Evolutionary conservation across 1,140 invertebrate species (phyloP).

Genomic region (Cotesia glomerata): DNA sequence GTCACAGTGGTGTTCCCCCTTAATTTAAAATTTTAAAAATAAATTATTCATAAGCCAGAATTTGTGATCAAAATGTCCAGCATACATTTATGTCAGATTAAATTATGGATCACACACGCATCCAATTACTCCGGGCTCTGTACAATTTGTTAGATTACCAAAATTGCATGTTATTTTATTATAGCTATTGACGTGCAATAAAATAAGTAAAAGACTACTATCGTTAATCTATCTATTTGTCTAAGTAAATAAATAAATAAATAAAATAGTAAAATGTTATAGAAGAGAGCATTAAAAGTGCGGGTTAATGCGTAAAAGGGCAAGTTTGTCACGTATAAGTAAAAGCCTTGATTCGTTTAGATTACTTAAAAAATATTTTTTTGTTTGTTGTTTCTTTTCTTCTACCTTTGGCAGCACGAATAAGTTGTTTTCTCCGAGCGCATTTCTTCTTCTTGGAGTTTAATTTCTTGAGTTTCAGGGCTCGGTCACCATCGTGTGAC

Average conservation of each 20-base stretch:
- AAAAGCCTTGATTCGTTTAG: no score
- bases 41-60: neutral
- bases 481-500: slow-evolving; percentile 37
- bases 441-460: slow-evolving; percentile 43
- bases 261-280: neutral
- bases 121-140: slow-evolving; percentile 6
- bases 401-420: slow-evolving; percentile 47
- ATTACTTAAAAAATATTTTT: no score
- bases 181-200: neutral
- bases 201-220: neutral
- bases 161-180: neutral
- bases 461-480: slow-evolving; percentile 35
- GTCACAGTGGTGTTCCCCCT: no score
- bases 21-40: neutral
- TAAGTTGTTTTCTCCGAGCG: slow-evolving; percentile 40
- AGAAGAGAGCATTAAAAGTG: no score
- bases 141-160: slow-evolving; percentile 7
- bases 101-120: neutral
- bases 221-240: neutral
- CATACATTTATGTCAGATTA: neutral
- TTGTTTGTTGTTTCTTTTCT: neutral
- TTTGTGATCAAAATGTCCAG: neutral
- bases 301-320: no score
- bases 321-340: no score
- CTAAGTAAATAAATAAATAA: no score